Evolutionary conservation across 1,140 invertebrate genomes (phyloP).

Genomic region (Mesaphorura yosii): DNA sequence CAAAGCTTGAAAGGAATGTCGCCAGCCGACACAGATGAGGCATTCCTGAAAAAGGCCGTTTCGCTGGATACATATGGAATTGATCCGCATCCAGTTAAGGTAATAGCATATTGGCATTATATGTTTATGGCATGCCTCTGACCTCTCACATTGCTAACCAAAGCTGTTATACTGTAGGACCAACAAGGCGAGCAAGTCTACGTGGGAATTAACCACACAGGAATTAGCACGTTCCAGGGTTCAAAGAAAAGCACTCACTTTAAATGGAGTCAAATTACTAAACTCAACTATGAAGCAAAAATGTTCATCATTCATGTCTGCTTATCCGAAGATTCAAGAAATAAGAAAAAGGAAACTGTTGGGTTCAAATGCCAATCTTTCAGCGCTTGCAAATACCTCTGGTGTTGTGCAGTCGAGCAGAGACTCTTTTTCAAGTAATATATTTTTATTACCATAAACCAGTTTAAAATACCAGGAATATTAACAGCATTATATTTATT

Average conservation of each 20-base stretch:
- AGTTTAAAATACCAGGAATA: no score
- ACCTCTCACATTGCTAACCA: no score
- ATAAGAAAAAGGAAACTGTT: conserved; percentile 89
- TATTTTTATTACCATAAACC: no score
- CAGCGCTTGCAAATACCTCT: conserved; percentile 81
- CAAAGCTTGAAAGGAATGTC: conserved; percentile 59
- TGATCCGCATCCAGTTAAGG: conserved; percentile 96
- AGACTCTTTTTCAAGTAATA: conserved; percentile 96
- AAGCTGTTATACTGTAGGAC: conserved; percentile 64
- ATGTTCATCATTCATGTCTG: conserved; percentile 89
- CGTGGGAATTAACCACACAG: conserved; percentile 86
- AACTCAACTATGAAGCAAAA: conserved; percentile 94
- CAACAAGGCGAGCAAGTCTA: conserved; percentile 79
- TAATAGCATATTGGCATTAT: conserved; percentile 36
- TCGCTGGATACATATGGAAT: conserved; percentile 91
- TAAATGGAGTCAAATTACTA: conserved; percentile 88
- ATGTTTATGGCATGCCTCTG: no score
- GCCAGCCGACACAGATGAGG: conserved; percentile 61
- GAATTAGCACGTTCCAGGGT: conserved; percentile 88
- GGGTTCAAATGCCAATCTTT: conserved; percentile 88
- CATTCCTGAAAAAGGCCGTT: conserved; percentile 75
- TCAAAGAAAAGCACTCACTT: conserved; percentile 86
- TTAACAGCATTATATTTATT: no score
- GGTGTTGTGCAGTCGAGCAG: conserved; percentile 92
- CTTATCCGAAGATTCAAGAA: conserved; percentile 46